Percentiles rank a stretch among this genome's conserved stretches.
These are phyloP conservation scores for Lithobates sylvaticus DNA, from an alignment of 2,797 vertebrate species.

Conservation along the genomic window DNA sequence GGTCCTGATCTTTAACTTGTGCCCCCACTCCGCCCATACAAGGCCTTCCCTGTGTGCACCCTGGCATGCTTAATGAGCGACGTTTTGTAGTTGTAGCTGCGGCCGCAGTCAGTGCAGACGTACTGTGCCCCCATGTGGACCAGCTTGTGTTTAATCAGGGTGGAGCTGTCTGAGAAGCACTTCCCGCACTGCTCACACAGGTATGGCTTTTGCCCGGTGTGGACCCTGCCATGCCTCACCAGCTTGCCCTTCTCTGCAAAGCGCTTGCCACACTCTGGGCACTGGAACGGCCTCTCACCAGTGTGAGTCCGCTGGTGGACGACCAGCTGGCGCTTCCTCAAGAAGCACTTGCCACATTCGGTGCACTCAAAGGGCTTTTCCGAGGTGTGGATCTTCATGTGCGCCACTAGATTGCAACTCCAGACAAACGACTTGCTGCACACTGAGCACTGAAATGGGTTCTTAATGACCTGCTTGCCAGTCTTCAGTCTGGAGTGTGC, in stretches of 20 bases:
- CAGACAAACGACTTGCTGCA: too few relatives aligned
- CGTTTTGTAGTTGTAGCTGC: too few relatives aligned
- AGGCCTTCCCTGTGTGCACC: too few relatives aligned
- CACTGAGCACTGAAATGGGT: too few relatives aligned
- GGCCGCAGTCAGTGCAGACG: too few relatives aligned
- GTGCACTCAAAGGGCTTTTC: constrained; percentile 80
- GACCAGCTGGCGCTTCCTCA: constrained; percentile 64
- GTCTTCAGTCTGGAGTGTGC: too few relatives aligned
- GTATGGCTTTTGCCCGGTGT: constrained; percentile 80
- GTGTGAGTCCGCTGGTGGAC: constrained; percentile 82
- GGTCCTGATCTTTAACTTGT: too few relatives aligned
- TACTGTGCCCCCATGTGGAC: too few relatives aligned
- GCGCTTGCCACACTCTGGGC: constrained; percentile 65
- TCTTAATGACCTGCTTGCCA: too few relatives aligned
- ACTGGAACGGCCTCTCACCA: constrained; percentile 80
- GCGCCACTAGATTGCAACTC: too few relatives aligned
- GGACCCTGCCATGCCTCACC: constrained; percentile 65
- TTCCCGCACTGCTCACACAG: constrained; percentile 74
- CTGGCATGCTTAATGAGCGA: too few relatives aligned
- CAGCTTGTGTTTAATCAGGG: not conserved
- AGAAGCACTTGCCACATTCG: constrained; percentile 74
- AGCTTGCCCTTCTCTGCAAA: constrained; percentile 68
- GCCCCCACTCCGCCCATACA: too few relatives aligned
- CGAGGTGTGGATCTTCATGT: constrained; percentile 76
- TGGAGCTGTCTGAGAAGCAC: not conserved